Base-by-base conservation (phyloP, 2,888 invertebrate species). In the Hypselothyrea guttata region DNA sequence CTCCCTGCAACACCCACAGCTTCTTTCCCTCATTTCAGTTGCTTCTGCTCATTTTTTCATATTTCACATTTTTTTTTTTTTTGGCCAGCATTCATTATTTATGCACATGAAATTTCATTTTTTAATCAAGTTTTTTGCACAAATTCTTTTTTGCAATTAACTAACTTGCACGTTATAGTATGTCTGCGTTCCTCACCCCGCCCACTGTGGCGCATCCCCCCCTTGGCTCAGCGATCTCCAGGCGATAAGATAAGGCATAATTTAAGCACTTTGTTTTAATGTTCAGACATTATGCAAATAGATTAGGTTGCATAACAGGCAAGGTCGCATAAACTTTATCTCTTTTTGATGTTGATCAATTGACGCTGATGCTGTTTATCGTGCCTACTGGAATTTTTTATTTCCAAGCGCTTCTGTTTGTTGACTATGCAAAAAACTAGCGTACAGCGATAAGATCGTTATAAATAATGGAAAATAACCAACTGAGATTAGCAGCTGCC, bases 71-170 rank as follows among this genome's bases (percentile, higher is more conserved):
- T 28, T 8, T n/a, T 12, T 28, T 12, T 42, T 31, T 41, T 48
- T 55, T 8, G 37, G 35, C 22, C 33, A 37, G 31, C 51, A 57
- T 53, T 57, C 31, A 48, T 57, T 57, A 57, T 63, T 49, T 67
- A 57, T 64, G 53, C 51, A 65, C 65, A 70, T 71, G 44, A 64
- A 48, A 41, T 48, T 71, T 34, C 46, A 54, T 71, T 65, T 13
- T 16, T 34, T 27, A 16, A 41, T 30, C 11, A 5, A 13, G 30
- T 28, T 7, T 18, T 28, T 38, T 12, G 13, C 5, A 9, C 12
- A 38, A 28, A 22, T 34, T 16, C 33, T 9, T n/a, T 18, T 62
- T 64, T 35, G 49, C 71, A 70, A 64, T 68, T 71, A 64, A 52
- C 41, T 34, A 54, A 35, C 30, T 42, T 49, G 56, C 37, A 53